Evolutionary conservation across 2,888 invertebrate species (phyloP), one percentile per base, ranked within the genome.

Genomic region (Agrochola litura): DNA sequence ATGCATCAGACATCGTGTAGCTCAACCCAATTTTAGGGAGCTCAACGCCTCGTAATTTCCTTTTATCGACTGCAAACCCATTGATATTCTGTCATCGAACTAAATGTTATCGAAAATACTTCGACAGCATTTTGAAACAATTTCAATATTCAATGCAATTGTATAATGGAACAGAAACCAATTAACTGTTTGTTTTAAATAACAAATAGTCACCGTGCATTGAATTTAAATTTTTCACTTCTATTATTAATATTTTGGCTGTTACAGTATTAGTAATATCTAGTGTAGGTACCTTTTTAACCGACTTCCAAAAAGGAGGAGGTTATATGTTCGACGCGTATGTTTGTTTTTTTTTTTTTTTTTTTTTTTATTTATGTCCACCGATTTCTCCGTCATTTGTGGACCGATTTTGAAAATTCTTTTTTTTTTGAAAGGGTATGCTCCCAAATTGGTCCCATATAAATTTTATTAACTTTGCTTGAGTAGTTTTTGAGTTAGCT

Each of bases 131-230:
- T 81, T 54, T 49, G 30, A 64, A 81, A 54, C 70, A 37, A 58
- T 76, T 67, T 67, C 25, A 60, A 49, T 69, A 56, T 69, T 65
- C 49, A 66, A 37, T 65, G 30, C 82, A 58, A 69, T 67, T 72
- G 46, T 68, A 60, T 41, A 82, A 30, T 61, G 19, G 60, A 54
- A 37, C 43, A 46, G 12, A 58, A 81, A 68, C 63, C 63, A 80
- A 81, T 81, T 63, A 72, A 81, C 56, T 37, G 73, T 64, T 78
- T 77, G 71, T 82, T 82, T 81, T 69, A 41, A 65, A 81, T 72
- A 81, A 37, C 63, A 61, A 81, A 81, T 65, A 72, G 54, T 49
- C 10, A 46, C 10, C 16, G 61, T 67, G 70, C 37, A 52, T 71
- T 76, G 56, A 70, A 76, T 81, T 75, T 63, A 70, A 66, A 58